Base-by-base conservation (phyloP, 1,140 invertebrate species). In the Apis florea region DNA sequence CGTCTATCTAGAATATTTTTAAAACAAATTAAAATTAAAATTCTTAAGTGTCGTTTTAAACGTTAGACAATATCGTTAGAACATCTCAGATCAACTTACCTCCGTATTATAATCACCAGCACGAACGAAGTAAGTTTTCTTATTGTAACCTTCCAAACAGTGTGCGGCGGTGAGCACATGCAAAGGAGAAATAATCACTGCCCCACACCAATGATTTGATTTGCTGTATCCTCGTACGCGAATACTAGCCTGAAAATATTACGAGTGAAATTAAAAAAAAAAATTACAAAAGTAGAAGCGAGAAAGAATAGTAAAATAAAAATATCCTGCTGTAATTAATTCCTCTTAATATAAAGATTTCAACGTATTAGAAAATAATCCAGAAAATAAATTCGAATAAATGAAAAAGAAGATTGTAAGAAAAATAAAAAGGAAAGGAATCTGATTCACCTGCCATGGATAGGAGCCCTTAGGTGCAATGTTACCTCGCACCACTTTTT, bases 91-190 rank as follows among this genome's bases (percentile, higher is more conserved):
- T 54, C 67, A 11, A 83, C 88, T 90, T 88, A 95, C 96, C 89
- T 96, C 95, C 2, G 95, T 95, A 88, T 97, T 95, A 84, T 96
- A 96, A 93, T 97, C 96, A 15, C 96, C 96, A 58, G 96, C 95
- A 19, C 96, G 94, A 8, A 97, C 93, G 66, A 96, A 94, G 84
- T 96, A 97, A 0, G 94, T 94, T 9, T 95, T 95, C 90, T 96
- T 96, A 12, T 94, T 94, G 89, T 95, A 96, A 10, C 96, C 96
- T 80, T 95, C 92, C 17, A 97, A 92, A 89, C 97, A 98, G 91
- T 97, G 97, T 1, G 96, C 97, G 1, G 97, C 97, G n/a, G 96
- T 97, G 8, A 98, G 91, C 11, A 97, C 93, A 90, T 96, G 96
- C 61, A 95, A 91, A 51, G 95, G 94, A 17, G 95, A 95, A 49